phyloP scores from a whole-genome alignment of 2,113 vertebrate genomes.

The Fregata magnificens region DNA sequence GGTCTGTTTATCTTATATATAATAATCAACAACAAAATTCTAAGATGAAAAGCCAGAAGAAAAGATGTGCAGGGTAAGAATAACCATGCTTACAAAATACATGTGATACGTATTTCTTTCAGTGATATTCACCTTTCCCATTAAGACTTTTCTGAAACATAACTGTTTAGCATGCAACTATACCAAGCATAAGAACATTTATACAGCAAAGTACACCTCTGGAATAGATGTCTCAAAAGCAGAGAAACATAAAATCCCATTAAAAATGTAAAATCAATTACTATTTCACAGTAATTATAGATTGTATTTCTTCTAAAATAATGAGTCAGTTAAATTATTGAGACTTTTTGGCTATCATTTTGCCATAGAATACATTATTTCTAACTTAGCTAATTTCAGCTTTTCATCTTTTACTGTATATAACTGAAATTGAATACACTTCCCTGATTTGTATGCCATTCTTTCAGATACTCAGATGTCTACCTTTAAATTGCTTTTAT shows the following conservation, averaged over 20 bases:
- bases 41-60: not conserved
- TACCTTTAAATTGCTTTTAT: not conserved
- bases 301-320: not conserved
- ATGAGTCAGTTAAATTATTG: not conserved
- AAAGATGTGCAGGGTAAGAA: not conserved
- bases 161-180: not conserved
- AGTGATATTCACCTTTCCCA: not conserved
- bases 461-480: not conserved
- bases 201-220: not conserved
- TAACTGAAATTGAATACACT: not conserved
- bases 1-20: not conserved
- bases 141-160: not conserved
- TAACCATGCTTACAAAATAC: not conserved
- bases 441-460: not conserved
- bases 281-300: not conserved
- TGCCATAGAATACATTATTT: not conserved
- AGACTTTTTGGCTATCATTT: not conserved
- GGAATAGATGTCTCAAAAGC: not conserved
- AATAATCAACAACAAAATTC: not conserved
- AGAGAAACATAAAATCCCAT: not conserved
- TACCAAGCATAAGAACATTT: not conserved
- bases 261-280: not conserved
- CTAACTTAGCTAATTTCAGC: not conserved
- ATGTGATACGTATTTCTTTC: not conserved
- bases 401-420: not conserved